A percentile compares a stretch with the other conserved stretches of the same genome.
phyloP scores from a whole-genome alignment of 2,888 invertebrate species.

The Pachydiplax longipennis region DNA sequence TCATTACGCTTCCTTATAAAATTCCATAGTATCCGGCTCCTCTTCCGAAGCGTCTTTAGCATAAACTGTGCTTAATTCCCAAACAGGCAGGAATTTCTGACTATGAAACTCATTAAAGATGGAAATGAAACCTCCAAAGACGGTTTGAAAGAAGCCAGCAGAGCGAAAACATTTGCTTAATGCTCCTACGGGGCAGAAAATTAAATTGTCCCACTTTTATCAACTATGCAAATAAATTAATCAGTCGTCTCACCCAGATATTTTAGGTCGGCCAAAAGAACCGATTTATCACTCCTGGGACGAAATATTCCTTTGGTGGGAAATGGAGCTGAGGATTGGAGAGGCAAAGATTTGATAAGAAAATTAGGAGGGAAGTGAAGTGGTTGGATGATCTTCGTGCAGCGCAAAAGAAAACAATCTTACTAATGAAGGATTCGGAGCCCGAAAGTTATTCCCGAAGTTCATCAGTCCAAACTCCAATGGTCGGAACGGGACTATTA shows the following conservation, averaged over 20 bases:
- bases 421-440: not conserved
- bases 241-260: slow-evolving; percentile 20
- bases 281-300: not conserved
- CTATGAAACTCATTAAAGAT: slow-evolving; percentile 17
- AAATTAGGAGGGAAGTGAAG: too few relatives aligned
- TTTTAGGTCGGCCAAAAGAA: slow-evolving; percentile 3
- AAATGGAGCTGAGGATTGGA: not conserved
- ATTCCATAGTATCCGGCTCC: too few relatives aligned
- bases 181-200: slow-evolving; percentile 5
- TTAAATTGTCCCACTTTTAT: slow-evolving; percentile 22
- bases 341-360: not conserved
- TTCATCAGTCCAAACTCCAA: too few relatives aligned
- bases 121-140: not conserved
- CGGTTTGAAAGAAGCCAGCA: not conserved
- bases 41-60: not conserved
- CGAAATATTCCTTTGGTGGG: not conserved
- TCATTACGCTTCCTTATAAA: too few relatives aligned
- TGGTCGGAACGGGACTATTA: not conserved
- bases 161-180: slow-evolving; percentile 32
- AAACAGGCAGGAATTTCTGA: not conserved
- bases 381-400: not conserved
- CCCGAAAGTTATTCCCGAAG: not conserved
- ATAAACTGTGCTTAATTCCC: not conserved
- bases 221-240: slow-evolving; percentile 40
- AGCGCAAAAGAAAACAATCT: not conserved